A percentile compares a stretch with the other conserved stretches of the same genome.
phyloP scores from a whole-genome alignment of 64 coral and sea anemone genomes.

The Platygyra sinensis region DNA sequence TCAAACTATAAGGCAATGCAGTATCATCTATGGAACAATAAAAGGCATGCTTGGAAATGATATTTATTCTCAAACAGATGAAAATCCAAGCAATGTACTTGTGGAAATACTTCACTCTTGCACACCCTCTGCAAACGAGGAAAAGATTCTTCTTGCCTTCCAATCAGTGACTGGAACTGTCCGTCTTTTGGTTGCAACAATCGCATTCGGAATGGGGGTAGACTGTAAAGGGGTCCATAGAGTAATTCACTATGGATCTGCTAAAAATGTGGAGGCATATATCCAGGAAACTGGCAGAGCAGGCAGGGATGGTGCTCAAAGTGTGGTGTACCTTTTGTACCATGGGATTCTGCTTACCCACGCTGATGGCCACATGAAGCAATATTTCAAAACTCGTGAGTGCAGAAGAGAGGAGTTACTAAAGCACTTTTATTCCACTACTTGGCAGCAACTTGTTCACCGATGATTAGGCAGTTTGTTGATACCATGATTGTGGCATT shows the following conservation, averaged over 20 bases:
- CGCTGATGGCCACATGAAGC: constrained; percentile 61
- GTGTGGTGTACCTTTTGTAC: constrained; percentile 56
- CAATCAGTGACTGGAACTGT: constrained; percentile 39
- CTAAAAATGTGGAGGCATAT: constrained; percentile 61
- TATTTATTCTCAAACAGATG: constrained; percentile 1
- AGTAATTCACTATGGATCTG: constrained; percentile 72
- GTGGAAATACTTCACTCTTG: constrained; percentile 80
- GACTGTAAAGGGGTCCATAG: constrained; percentile 67
- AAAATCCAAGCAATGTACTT: background rate
- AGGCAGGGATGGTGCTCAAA: constrained; percentile 52
- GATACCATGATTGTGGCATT: constrained; percentile 24
- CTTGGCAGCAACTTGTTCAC: background rate
- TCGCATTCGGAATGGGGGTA: constrained; percentile 78
- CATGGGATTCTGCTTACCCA: constrained; percentile 44
- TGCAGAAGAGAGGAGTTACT: constrained; percentile 58
- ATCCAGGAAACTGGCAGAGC: constrained; percentile 73
- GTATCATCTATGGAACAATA: constrained; percentile 24
- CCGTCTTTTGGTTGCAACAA: constrained; percentile 60
- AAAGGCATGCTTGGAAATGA: constrained; percentile 40
- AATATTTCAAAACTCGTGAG: constrained; percentile 39
- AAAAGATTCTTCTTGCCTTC: constrained; percentile 61
- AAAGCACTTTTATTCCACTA: constrained; percentile 47
- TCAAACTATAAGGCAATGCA: constrained; percentile 66
- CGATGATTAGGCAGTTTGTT: too few relatives aligned
- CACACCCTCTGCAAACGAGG: constrained; percentile 71